Percentiles rank a stretch among this genome's conserved stretches.
phyloP scores from a whole-genome alignment of 2,113 vertebrate genomes.

The Rhinoderma darwinii region DNA sequence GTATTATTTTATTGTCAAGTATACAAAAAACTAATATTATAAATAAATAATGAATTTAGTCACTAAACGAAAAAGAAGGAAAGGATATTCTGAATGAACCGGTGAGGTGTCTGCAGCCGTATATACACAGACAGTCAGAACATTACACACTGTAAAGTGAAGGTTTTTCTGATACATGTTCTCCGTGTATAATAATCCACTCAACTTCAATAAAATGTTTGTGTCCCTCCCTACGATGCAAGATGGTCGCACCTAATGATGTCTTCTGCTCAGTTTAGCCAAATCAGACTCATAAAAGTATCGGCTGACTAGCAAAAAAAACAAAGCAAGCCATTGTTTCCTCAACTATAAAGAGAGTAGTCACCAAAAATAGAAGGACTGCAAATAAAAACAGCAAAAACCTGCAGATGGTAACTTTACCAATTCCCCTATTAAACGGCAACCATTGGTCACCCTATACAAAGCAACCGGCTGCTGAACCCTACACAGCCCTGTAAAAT shows the following conservation, averaged over 20 bases:
- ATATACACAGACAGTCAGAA: neutral
- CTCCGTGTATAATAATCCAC: neutral
- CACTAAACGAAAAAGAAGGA: neutral
- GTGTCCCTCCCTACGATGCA: neutral
- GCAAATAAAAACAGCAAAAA: neutral
- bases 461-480: neutral
- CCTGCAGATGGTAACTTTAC: constrained; percentile 11
- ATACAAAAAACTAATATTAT: no score
- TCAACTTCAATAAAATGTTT: neutral
- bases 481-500: neutral
- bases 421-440: neutral
- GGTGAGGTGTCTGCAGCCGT: neutral
- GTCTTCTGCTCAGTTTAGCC: constrained; percentile 9
- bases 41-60: neutral
- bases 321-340: constrained; percentile 3
- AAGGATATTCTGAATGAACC: neutral
- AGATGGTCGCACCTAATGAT: constrained; percentile 3
- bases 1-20: neutral
- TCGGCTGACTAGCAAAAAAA: neutral
- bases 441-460: neutral
- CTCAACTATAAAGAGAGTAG: neutral
- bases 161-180: neutral
- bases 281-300: constrained; percentile 1
- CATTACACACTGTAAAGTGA: neutral
- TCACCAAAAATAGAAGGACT: neutral